Percentiles rank a stretch among this genome's conserved stretches.
phyloP scores from a whole-genome alignment of 2,113 vertebrate genomes.

The Peromyscus polionotus region DNA sequence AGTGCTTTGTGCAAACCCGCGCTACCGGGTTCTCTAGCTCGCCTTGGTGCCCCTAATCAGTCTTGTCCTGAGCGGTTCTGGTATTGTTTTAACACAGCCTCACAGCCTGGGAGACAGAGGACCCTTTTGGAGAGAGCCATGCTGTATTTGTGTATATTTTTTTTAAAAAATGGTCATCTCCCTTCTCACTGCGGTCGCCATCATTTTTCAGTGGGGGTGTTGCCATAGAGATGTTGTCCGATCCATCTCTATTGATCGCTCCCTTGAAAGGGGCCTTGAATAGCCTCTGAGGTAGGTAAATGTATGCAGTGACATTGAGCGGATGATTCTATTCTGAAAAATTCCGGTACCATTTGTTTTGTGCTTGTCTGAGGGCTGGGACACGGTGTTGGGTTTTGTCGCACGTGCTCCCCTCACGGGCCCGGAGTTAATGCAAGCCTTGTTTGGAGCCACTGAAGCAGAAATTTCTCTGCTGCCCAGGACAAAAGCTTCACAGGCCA shows the following conservation, averaged over 20 bases:
- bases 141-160: constrained; percentile 60
- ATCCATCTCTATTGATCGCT: constrained; percentile 90
- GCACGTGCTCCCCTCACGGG: constrained; percentile 92
- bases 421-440: constrained; percentile 98
- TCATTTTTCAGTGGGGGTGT: constrained; percentile 87
- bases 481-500: constrained; percentile 94
- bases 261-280: constrained; percentile 90
- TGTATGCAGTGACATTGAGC: constrained; percentile 99
- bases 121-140: constrained; percentile 43
- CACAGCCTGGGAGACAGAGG: constrained; percentile 80
- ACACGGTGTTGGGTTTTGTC: constrained; percentile 95
- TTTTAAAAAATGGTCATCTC: constrained; percentile 61
- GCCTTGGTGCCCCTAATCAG: constrained; percentile 86
- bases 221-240: constrained; percentile 93
- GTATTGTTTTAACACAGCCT: constrained; percentile 84
- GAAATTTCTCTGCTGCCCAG: constrained; percentile 93
- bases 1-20: constrained; percentile 90
- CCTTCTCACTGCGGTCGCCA: constrained; percentile 83
- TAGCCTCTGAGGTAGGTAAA: constrained; percentile 99
- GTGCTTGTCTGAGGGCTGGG: constrained; percentile 97
- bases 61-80: constrained; percentile 62
- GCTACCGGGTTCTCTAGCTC: constrained; percentile 79
- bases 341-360: constrained; percentile 97
- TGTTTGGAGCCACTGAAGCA: constrained; percentile 95
- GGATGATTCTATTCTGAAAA: constrained; percentile 98